Percentiles rank a stretch among this genome's conserved stretches.
These are phyloP conservation scores for Anguilla obscura DNA, from an alignment of 2,797 vertebrate genomes.

Conservation along the genomic window DNA sequence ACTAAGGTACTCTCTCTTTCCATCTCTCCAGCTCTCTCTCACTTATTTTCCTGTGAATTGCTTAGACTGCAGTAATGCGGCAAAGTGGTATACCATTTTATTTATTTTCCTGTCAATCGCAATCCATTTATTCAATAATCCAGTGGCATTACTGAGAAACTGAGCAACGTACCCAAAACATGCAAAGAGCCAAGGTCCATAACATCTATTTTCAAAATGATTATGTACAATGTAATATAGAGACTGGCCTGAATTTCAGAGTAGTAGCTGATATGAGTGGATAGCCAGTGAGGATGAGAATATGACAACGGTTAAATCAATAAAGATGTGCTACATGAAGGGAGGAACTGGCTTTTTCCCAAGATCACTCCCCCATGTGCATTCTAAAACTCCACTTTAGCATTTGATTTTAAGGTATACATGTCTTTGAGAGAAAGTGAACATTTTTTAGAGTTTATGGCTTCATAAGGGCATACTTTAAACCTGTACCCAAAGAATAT, in stretches of 20 bases:
- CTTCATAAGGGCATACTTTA: neutral
- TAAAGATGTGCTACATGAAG: slow-evolving; percentile 3
- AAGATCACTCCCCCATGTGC: neutral
- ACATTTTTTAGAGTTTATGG: neutral
- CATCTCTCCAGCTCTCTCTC: neutral
- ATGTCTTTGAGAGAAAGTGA: neutral
- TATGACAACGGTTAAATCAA: neutral
- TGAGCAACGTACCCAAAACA: neutral
- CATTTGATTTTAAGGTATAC: neutral
- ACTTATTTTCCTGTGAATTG: too few relatives aligned
- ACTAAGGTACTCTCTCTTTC: neutral
- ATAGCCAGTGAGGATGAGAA: neutral
- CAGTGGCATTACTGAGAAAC: neutral
- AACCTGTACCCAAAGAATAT: neutral
- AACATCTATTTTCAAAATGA: neutral
- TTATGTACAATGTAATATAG: neutral
- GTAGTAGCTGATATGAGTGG: too few relatives aligned
- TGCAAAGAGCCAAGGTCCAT: neutral
- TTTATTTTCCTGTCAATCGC: neutral
- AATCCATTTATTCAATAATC: neutral
- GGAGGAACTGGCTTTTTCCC: neutral
- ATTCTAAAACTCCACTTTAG: neutral
- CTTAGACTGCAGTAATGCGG: too few relatives aligned
- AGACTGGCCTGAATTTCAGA: neutral
- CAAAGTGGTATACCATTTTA: too few relatives aligned